These are phyloP conservation scores for Pontoporia blainvillei DNA, from an alignment of 2,113 vertebrate genomes.

Conservation along the genomic window DNA sequence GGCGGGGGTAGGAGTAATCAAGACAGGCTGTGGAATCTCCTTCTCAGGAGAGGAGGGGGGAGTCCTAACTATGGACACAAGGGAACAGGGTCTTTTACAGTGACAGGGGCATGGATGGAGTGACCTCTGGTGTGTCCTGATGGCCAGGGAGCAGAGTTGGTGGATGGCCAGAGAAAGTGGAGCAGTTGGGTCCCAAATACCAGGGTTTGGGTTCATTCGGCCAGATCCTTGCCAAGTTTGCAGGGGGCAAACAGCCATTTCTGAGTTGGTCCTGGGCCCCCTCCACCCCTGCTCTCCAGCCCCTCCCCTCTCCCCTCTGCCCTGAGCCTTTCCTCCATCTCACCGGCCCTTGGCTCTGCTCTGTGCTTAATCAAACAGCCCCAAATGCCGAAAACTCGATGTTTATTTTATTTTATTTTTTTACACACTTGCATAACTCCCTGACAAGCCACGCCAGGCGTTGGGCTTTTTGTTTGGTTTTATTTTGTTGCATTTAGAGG, in stretches of 20 bases:
- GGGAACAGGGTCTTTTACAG: background rate
- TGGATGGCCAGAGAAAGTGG: background rate
- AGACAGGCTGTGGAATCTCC: conserved; percentile 55
- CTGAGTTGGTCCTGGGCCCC: background rate
- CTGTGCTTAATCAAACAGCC: conserved; percentile 72
- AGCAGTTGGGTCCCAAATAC: background rate
- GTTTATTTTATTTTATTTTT: conserved; percentile 80
- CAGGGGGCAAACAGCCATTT: conserved; percentile 32
- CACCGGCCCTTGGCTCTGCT: conserved; percentile 52
- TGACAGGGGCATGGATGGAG: background rate
- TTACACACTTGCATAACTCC: conserved; percentile 79
- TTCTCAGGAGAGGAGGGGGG: background rate
- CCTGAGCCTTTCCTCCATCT: conserved; percentile 26
- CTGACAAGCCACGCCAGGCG: conserved; percentile 69
- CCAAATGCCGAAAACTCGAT: conserved; percentile 70
- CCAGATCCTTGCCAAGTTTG: conserved; percentile 13
- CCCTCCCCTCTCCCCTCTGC: background rate
- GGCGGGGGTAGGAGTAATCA: background rate
- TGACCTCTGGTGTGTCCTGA: background rate
- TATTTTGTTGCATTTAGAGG: conserved; percentile 72
- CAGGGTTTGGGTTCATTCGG: conserved; percentile 9
- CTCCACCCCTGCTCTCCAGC: background rate
- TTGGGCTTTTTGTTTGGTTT: conserved; percentile 76
- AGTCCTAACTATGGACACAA: background rate
- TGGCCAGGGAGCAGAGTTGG: background rate